Evolutionary conservation across 2,888 invertebrate species (phyloP).

Genomic region (Acronicta aceris): DNA sequence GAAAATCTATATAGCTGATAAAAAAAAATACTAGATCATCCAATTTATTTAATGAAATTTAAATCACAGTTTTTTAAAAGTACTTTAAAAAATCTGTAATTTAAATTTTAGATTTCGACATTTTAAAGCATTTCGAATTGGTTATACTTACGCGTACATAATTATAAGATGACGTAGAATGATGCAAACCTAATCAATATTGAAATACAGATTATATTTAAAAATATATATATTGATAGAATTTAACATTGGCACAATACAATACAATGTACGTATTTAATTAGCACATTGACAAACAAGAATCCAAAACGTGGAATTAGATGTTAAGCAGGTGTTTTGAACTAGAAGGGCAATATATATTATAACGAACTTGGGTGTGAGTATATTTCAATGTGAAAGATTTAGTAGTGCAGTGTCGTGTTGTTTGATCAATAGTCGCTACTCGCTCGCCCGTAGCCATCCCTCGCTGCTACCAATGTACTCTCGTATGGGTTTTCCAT

Average conservation of each 20-base stretch:
- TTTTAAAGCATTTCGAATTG: no score
- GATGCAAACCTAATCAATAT: no score
- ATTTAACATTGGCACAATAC: no score
- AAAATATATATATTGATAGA: no score
- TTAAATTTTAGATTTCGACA: no score
- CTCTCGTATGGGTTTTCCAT: constrained; percentile 21
- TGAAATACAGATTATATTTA: no score
- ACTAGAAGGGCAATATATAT: constrained; percentile 22
- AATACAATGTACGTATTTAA: no score
- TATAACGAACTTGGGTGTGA: constrained; percentile 32
- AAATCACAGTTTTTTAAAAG: no score
- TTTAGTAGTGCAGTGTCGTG: constrained; percentile 49
- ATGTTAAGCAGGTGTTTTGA: constrained; percentile 17
- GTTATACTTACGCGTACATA: no score
- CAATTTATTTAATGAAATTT: no score
- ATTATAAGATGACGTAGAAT: no score
- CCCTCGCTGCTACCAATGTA: constrained; percentile 23
- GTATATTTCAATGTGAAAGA: constrained; percentile 51
- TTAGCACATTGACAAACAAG: not conserved
- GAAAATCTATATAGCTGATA: constrained; percentile 3
- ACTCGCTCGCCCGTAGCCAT: constrained; percentile 32
- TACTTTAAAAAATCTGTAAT: no score
- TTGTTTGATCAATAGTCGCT: constrained; percentile 55
- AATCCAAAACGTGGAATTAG: constrained; percentile 24
- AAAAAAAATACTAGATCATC: not conserved